Conservation (phyloP, 2,113 vertebrate genomes). For the Ardeotis arabs region DNA sequence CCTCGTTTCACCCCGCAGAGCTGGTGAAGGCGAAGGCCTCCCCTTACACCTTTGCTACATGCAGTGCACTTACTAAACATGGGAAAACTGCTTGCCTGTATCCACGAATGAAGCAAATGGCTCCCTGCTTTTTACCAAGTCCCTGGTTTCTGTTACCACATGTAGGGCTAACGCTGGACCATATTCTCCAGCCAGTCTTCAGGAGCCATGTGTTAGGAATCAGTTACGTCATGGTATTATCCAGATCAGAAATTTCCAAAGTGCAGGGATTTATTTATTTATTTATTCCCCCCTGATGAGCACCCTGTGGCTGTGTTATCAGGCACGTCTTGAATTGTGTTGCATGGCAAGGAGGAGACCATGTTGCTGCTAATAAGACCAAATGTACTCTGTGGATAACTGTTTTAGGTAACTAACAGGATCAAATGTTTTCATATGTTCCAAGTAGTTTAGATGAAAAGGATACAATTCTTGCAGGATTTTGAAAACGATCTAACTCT, state of each 20-base stretch:
- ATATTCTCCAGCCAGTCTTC: neutral
- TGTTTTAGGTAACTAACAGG: neutral
- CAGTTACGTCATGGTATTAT: neutral
- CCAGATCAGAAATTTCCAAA: neutral
- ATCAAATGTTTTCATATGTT: conserved; percentile 25
- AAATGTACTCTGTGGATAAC: neutral
- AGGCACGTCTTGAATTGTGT: neutral
- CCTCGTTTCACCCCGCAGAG: neutral
- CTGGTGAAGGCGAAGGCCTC: neutral
- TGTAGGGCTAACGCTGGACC: neutral
- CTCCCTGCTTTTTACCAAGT: neutral
- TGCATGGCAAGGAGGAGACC: neutral
- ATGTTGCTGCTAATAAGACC: neutral
- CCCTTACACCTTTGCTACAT: neutral
- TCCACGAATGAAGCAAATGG: neutral
- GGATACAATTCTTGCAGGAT: neutral
- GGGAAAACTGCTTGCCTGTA: neutral
- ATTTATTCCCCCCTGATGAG: neutral
- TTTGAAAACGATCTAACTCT: conserved; percentile 7
- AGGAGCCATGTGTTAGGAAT: neutral
- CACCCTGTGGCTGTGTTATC: neutral
- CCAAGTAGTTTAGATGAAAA: conserved; percentile 14
- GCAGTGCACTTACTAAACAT: neutral
- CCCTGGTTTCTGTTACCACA: neutral
- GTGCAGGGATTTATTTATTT: neutral